Evolutionary conservation across 2,888 invertebrate genomes (phyloP), one percentile per base, ranked within the genome.

Genomic region (Plagodis pulveraria): DNA sequence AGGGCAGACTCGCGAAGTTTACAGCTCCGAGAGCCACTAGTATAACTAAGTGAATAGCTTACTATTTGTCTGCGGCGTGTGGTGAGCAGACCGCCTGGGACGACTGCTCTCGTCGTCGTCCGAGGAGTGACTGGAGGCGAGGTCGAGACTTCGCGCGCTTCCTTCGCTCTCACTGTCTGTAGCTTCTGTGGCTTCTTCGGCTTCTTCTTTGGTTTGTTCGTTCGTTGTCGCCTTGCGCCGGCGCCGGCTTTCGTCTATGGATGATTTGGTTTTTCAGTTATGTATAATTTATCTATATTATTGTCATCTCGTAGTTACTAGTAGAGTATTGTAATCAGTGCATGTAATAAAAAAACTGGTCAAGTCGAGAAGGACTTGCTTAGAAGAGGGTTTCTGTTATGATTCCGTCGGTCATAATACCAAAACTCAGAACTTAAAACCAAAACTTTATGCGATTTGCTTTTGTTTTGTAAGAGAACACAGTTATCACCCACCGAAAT

Each of bases 121-220:
- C 49, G 98, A 98, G 8, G 98, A 98, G 90, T 99, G 99, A 80
- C 98, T 98, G 50, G 98, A 98, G 10, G 98, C 98, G 50, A 99
- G 94, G 75, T 98, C 98, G 62, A 99, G 92, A 74, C 97, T 97
- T 42, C 97, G 94, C 4, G 96, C 97, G 5, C 96, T 96, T 52
- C 93, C 94, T 50, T 98, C 97, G 0, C 97, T 96, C 74, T 98
- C 98, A 0, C 96, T 96, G 80, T 97, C 96, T 0, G 96, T 95
- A 67, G 95, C 95, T 73, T 95, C 95, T 7, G 95, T 90, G 5
- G 83, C 87, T 52, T 84, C 82, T 38, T 71, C 84, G 45, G 51
- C 74, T 34, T 63, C 74, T 9, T 12, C 49, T 35, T 34, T 5
- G 5, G 57, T 2, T 42, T 42, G 42, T 46, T 61, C 53, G 71